Evolutionary conservation across 2,113 vertebrate genomes (phyloP).

Genomic region (Ia io): DNA sequence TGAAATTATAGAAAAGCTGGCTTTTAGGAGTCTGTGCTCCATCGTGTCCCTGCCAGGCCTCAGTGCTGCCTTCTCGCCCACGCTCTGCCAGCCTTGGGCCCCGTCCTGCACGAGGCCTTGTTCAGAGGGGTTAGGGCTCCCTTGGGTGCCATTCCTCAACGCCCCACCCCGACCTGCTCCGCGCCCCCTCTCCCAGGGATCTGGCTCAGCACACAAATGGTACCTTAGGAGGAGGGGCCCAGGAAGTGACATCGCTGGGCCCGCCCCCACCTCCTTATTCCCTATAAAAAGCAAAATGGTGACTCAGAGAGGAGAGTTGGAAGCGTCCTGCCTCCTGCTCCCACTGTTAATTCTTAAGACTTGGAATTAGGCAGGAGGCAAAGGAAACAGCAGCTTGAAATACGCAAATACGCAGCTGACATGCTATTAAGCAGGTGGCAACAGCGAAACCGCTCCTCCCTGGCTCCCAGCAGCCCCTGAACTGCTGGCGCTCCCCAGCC

Average conservation of each 20-base stretch:
- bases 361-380: slow-evolving; percentile 74
- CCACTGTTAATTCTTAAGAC: slow-evolving; percentile 71
- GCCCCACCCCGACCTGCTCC: not conserved
- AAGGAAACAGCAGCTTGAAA: slow-evolving; percentile 55
- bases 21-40: slow-evolving; percentile 48
- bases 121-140: not conserved
- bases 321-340: slow-evolving; percentile 72
- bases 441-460: not conserved
- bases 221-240: slow-evolving; percentile 69
- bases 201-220: slow-evolving; percentile 48
- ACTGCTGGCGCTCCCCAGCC: not conserved
- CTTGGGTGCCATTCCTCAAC: not conserved
- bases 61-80: slow-evolving; percentile 51
- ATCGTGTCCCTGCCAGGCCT: slow-evolving; percentile 53
- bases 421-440: slow-evolving; percentile 58
- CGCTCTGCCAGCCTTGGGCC: slow-evolving; percentile 35
- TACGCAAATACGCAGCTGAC: slow-evolving; percentile 33
- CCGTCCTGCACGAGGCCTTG: not conserved
- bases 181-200: not conserved
- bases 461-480: slow-evolving; percentile 43
- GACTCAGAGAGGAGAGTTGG: slow-evolving; percentile 78
- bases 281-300: slow-evolving; percentile 80
- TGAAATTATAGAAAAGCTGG: slow-evolving; percentile 51
- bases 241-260: slow-evolving; percentile 74
- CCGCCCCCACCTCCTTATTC: slow-evolving; percentile 69